A percentile compares a stretch with the other conserved stretches of the same genome.
These are phyloP conservation scores for Choloepus didactylus DNA, from an alignment of 2,797 vertebrate species.

Conservation along the genomic window DNA sequence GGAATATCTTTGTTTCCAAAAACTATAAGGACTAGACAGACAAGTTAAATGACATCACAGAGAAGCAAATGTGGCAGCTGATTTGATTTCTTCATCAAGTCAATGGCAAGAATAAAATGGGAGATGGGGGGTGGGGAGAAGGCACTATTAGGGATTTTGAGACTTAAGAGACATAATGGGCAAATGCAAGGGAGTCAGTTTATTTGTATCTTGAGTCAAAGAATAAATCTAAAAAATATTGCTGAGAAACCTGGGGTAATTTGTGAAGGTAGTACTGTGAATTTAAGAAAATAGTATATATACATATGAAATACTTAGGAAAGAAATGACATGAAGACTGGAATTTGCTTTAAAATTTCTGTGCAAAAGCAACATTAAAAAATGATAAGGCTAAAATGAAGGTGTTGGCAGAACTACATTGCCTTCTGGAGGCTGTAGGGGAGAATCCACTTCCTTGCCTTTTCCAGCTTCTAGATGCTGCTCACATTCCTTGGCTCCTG, in stretches of 20 bases:
- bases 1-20: not conserved
- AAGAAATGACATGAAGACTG: not conserved
- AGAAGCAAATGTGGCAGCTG: not conserved
- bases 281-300: not conserved
- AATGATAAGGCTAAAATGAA: not conserved
- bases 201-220: constrained; percentile 19
- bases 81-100: not conserved
- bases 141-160: not conserved
- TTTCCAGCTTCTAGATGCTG: not conserved
- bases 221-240: not conserved
- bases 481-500: not conserved
- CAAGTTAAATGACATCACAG: not conserved
- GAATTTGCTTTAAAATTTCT: constrained; percentile 17
- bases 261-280: not conserved
- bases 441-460: not conserved
- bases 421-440: not conserved
- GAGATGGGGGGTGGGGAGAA: not conserved
- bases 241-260: not conserved
- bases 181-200: not conserved
- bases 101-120: not conserved
- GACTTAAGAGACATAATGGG: not conserved
- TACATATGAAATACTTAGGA: not conserved
- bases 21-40: not conserved
- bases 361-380: not conserved
- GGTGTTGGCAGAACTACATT: not conserved